phyloP scores from a whole-genome alignment of 2,113 vertebrate species.

The Varanus komodoensis region DNA sequence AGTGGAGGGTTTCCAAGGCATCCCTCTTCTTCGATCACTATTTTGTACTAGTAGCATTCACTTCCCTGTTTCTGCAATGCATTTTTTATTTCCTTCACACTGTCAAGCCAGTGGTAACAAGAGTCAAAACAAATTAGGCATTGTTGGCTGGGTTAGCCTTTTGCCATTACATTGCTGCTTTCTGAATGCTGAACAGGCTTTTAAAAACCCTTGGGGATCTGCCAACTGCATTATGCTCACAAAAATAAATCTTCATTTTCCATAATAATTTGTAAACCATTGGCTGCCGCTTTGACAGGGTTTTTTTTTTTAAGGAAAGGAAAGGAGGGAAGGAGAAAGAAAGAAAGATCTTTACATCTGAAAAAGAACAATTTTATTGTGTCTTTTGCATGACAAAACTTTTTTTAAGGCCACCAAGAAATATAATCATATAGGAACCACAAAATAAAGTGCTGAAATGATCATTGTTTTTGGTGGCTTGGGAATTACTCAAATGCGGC shows the following conservation, averaged over 20 bases:
- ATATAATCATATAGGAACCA: conserved; percentile 37
- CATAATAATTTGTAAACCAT: conserved; percentile 24
- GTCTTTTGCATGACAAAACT: conserved; percentile 23
- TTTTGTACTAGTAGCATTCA: not conserved
- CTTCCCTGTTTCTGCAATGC: conserved; percentile 29
- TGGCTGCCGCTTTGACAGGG: not conserved
- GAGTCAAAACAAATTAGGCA: conserved; percentile 68
- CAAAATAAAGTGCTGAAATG: conserved; percentile 48
- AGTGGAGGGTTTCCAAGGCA: not conserved
- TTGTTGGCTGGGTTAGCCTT: conserved; percentile 54
- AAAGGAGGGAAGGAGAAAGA: not conserved
- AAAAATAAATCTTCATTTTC: conserved; percentile 51
- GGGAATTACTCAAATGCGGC: conserved; percentile 12
- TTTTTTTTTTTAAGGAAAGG: not conserved
- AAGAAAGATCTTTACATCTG: conserved; percentile 17
- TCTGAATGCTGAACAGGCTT: conserved; percentile 51
- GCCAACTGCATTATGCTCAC: conserved; percentile 44
- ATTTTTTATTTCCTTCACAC: conserved; percentile 47
- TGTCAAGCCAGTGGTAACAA: conserved; percentile 57
- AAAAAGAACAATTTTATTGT: not conserved
- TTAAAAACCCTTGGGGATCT: conserved; percentile 44
- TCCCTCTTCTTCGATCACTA: not conserved
- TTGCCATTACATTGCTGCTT: conserved; percentile 42
- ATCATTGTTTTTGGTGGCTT: conserved; percentile 10
- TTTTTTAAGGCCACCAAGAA: conserved; percentile 22